Percentiles rank a stretch among this genome's conserved stretches.
Conservation (phyloP, 1,140 invertebrate genomes). For the Heliconius hermathena region DNA sequence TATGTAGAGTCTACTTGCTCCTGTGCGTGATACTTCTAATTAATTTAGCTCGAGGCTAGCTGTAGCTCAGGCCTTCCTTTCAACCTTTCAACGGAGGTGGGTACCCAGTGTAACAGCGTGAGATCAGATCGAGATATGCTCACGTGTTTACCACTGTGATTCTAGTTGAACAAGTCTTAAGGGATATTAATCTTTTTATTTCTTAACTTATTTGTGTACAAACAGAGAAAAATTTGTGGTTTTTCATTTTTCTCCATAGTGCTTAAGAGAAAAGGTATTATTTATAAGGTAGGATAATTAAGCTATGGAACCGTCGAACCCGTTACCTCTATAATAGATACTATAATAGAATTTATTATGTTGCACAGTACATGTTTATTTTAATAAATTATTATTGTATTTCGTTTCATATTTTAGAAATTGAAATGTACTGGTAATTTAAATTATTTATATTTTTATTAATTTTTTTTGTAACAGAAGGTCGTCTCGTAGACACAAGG, state of each 20-base stretch:
- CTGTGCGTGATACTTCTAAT: constrained; percentile 62
- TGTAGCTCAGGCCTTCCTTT: constrained; percentile 36
- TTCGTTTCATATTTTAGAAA: too few relatives aligned
- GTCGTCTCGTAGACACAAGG: neutral
- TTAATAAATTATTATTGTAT: too few relatives aligned
- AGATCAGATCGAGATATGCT: constrained; percentile 28
- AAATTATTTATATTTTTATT: too few relatives aligned
- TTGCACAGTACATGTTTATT: too few relatives aligned
- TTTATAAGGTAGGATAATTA: too few relatives aligned
- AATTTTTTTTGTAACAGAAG: neutral
- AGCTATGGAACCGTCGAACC: too few relatives aligned
- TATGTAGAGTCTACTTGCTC: constrained; percentile 47
- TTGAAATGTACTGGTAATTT: too few relatives aligned
- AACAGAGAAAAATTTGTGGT: neutral
- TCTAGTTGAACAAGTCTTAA: neutral
- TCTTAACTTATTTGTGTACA: neutral
- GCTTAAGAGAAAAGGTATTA: too few relatives aligned
- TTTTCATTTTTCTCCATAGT: too few relatives aligned
- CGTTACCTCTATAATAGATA: too few relatives aligned
- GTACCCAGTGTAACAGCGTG: constrained; percentile 34
- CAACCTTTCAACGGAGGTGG: constrained; percentile 30
- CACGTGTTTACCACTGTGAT: constrained; percentile 18
- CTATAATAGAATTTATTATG: too few relatives aligned
- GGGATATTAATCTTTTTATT: neutral
- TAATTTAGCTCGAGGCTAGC: constrained; percentile 58